These are phyloP conservation scores for Alviniconcha marisindica DNA, from an alignment of 1,140 invertebrate genomes.

Conservation along the genomic window DNA sequence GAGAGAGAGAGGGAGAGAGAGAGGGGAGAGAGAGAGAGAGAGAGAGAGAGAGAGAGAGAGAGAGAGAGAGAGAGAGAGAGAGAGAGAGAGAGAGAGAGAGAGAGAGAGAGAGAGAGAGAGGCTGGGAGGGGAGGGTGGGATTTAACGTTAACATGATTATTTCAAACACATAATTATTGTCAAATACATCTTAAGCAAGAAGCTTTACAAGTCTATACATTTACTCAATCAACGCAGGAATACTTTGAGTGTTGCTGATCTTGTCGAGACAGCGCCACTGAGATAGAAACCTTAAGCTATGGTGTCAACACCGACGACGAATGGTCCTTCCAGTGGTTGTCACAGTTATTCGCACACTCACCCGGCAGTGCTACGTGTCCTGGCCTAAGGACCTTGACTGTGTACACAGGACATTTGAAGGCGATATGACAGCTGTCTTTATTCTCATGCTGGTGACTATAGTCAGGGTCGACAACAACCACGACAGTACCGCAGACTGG, in stretches of 20 bases:
- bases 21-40: background rate
- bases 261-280: too few relatives aligned
- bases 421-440: background rate
- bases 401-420: background rate
- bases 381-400: background rate
- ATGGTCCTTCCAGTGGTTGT: too few relatives aligned
- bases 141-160: background rate
- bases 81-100: slow-evolving; percentile 5
- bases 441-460: background rate
- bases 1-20: background rate
- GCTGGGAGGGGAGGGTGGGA: background rate
- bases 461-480: background rate
- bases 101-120: slow-evolving; percentile 10
- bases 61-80: slow-evolving; percentile 11
- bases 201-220: too few relatives aligned
- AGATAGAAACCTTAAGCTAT: too few relatives aligned
- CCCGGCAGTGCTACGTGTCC: background rate
- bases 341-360: too few relatives aligned
- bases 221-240: too few relatives aligned
- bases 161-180: background rate
- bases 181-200: too few relatives aligned
- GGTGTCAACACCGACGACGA: too few relatives aligned
- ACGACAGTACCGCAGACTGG: background rate
- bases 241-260: too few relatives aligned
- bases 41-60: background rate